Evolutionary conservation across 2,888 invertebrate genomes (phyloP), one percentile per base, ranked within the genome.

Genomic region (Timema podura): DNA sequence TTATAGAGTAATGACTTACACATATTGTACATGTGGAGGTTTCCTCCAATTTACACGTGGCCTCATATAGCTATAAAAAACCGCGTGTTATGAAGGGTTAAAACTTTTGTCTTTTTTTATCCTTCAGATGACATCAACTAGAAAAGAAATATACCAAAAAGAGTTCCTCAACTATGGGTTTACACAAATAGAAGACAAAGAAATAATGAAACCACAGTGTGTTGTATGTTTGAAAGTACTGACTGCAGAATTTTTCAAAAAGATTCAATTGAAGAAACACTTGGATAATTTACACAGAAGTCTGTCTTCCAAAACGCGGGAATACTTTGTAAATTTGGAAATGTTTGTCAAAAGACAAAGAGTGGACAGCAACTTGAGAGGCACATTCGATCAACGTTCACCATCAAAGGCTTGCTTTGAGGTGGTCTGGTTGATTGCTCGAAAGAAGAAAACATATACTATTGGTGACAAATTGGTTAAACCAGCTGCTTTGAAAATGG

Each of bases 381-480:
- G 72, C 72, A 73, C 71, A 65, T 74, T 73, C 70, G 68, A 74
- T 74, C 71, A 74, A 68, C 70, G 72, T 70, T 73, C 73, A 74
- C 74, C 73, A 73, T 74, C 75, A 75, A 74, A 68, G 74, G 72
- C 70, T 66, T 70, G 71, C 72, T 73, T 74, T 70, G 73, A 74
- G 73, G 71, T 74, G 69, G 71, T 74, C 65, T 74, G 73, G 73
- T 73, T 74, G 69, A 68, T 72, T 73, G 73, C 74, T 54, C 67
- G 69, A 71, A 70, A 72, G n/a, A 69, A 67, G 72, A 72, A 72
- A 71, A 70, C 67, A 65, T 59, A 70, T 72, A 75, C 69, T 72
- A 72, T 73, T 75, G 74, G 74, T 74, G 73, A 75, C 72, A 69
- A 75, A 72, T 75, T 75, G 75, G 70, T 74, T 73, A 75, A 75